Conservation (phyloP, 2,888 invertebrate genomes). For the Lycophotia porphyrea region DNA sequence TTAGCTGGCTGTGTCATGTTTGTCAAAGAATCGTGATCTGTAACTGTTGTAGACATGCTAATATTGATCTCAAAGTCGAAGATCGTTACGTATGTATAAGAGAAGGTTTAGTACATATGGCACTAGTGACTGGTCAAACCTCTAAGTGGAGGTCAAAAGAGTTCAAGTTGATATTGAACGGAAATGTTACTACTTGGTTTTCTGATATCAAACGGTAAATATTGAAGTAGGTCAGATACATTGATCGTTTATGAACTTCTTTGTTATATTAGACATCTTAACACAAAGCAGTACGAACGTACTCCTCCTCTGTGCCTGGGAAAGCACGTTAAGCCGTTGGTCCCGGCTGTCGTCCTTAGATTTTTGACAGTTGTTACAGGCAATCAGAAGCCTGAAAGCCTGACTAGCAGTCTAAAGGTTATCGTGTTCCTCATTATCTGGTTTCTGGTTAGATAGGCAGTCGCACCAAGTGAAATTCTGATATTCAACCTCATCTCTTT, state of each 20-base stretch:
- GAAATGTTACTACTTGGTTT: not conserved
- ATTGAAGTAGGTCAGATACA: not conserved
- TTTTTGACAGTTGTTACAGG: not conserved
- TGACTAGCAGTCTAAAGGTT: not conserved
- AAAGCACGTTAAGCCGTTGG: not conserved
- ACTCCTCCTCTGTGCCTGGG: not conserved
- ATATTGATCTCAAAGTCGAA: conserved; percentile 46
- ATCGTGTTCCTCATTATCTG: not conserved
- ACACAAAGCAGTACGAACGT: not conserved
- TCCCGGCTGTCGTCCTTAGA: not conserved
- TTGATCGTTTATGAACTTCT: not conserved
- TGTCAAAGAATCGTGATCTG: conserved; percentile 27
- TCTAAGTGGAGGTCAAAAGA: conserved; percentile 14
- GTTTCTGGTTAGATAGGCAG: not conserved
- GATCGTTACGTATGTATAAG: conserved; percentile 41
- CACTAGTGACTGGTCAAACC: not conserved
- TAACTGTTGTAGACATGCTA: conserved; percentile 54
- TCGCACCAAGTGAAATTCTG: not conserved
- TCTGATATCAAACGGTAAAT: conserved; percentile 15
- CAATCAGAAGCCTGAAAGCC: not conserved
- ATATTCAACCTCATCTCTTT: not conserved
- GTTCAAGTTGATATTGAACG: conserved; percentile 25
- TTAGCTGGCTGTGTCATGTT: conserved; percentile 18
- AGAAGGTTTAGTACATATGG: conserved; percentile 23
- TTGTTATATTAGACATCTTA: not conserved